Conservation (phyloP, 2,113 vertebrate genomes). For the Climacteris rufus region DNA sequence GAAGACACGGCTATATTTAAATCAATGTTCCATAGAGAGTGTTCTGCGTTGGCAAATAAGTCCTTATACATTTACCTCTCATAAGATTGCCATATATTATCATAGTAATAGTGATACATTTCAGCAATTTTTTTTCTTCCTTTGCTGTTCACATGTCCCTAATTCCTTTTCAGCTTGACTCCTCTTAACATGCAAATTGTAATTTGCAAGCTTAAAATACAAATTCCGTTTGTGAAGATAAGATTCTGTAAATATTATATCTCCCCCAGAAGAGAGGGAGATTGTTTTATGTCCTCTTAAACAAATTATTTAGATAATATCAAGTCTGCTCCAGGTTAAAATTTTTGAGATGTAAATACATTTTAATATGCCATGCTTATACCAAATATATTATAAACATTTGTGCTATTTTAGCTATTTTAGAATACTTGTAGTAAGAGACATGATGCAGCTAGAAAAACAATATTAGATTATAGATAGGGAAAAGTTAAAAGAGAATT, state of each 20-base stretch:
- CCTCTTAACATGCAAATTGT: conserved; percentile 2
- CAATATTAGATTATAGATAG: background rate
- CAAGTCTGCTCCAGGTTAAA: conserved; percentile 3
- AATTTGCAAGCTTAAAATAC: conserved; percentile 45
- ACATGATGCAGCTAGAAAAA: background rate
- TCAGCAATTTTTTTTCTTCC: conserved; percentile 16
- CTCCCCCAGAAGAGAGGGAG: background rate
- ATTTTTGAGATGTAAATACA: background rate
- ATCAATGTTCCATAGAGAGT: conserved; percentile 43
- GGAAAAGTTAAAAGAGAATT: background rate
- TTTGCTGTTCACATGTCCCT: background rate
- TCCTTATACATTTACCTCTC: conserved; percentile 28
- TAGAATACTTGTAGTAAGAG: background rate
- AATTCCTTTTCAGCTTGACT: background rate
- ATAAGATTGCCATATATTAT: conserved; percentile 20
- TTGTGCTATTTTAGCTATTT: background rate
- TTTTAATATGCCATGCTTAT: background rate
- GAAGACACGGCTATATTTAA: background rate
- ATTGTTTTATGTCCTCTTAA: background rate
- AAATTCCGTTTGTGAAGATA: conserved; percentile 30
- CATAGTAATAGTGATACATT: conserved; percentile 10
- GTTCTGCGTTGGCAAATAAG: background rate
- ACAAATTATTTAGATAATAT: conserved; percentile 39
- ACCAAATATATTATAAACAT: background rate
- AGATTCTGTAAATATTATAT: conserved; percentile 11